Conservation (phyloP, 2,797 vertebrate genomes). For the Galagoides demidoff region DNA sequence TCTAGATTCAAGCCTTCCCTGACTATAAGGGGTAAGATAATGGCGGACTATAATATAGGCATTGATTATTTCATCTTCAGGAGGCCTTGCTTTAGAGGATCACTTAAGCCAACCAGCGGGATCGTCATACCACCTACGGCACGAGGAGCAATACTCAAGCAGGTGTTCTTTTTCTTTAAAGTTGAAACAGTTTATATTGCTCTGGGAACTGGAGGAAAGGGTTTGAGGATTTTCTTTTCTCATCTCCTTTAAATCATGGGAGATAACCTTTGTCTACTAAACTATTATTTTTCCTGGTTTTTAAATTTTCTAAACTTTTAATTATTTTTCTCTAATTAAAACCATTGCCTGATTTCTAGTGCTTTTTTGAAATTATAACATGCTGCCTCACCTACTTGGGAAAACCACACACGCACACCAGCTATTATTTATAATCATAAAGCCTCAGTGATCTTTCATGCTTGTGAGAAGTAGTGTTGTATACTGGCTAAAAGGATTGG, state of each 20-base stretch:
- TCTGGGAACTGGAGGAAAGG: neutral
- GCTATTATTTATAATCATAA: constrained; percentile 23
- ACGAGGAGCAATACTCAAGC: constrained; percentile 37
- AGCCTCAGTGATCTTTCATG: neutral
- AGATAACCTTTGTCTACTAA: neutral
- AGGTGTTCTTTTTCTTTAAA: constrained; percentile 47
- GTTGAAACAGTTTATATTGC: neutral
- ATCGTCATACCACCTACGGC: neutral
- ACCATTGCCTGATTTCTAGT: neutral
- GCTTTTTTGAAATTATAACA: neutral
- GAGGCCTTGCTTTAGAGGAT: neutral
- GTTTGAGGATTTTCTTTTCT: constrained; percentile 48
- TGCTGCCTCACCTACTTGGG: neutral
- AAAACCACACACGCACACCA: neutral
- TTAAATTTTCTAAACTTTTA: neutral
- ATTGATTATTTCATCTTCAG: constrained; percentile 27
- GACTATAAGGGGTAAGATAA: neutral
- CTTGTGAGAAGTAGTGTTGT: neutral
- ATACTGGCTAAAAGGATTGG: neutral
- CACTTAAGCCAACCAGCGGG: neutral
- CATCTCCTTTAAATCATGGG: neutral
- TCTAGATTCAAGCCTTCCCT: neutral
- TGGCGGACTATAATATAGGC: neutral
- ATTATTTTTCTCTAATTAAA: constrained; percentile 57
- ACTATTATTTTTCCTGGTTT: neutral